Percentiles rank a stretch among this genome's conserved stretches.
Evolutionary conservation across 2,888 invertebrate species (phyloP).

Genomic region (Ophion slaviceki): DNA sequence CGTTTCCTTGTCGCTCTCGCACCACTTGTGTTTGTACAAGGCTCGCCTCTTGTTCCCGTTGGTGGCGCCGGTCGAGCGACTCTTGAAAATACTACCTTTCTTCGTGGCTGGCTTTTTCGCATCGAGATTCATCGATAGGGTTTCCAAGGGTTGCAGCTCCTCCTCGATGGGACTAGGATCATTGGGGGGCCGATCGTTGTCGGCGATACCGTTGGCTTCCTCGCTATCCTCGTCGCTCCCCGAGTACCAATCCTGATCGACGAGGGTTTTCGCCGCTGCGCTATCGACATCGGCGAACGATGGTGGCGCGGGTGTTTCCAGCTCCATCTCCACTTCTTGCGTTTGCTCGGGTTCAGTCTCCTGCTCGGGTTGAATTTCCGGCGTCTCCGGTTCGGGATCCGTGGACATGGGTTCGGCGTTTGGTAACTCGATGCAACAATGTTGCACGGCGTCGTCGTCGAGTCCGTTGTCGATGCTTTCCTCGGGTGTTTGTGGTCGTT

Average conservation of each 20-base stretch:
- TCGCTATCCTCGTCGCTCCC: slow-evolving; percentile 81
- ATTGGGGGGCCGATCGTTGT: slow-evolving; percentile 83
- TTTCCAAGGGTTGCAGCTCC: slow-evolving; percentile 78
- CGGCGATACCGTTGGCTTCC: slow-evolving; percentile 84
- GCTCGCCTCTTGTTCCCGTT: slow-evolving; percentile 90
- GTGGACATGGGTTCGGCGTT: slow-evolving; percentile 73
- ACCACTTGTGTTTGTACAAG: slow-evolving; percentile 95
- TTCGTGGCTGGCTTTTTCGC: slow-evolving; percentile 84
- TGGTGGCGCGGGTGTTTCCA: slow-evolving; percentile 56
- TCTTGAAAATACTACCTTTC: slow-evolving; percentile 96
- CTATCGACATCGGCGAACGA: slow-evolving; percentile 69
- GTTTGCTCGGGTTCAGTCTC: slow-evolving; percentile 36
- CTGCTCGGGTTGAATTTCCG: slow-evolving; percentile 9
- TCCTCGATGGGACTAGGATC: slow-evolving; percentile 82
- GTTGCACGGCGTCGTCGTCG: slow-evolving; percentile 74
- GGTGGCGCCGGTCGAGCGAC: slow-evolving; percentile 88
- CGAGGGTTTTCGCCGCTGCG: slow-evolving; percentile 77
- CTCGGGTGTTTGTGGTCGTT: slow-evolving; percentile 13
- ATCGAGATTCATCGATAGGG: slow-evolving; percentile 66
- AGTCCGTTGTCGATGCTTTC: slow-evolving; percentile 63
- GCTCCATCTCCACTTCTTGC: slow-evolving; percentile 67
- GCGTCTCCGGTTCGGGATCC: slow-evolving; percentile 54
- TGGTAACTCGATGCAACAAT: slow-evolving; percentile 75
- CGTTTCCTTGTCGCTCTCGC: slow-evolving; percentile 88
- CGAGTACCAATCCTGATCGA: slow-evolving; percentile 83